These are phyloP conservation scores for Babyrousa celebensis DNA, from an alignment of 2,797 vertebrate genomes.

Conservation along the genomic window DNA sequence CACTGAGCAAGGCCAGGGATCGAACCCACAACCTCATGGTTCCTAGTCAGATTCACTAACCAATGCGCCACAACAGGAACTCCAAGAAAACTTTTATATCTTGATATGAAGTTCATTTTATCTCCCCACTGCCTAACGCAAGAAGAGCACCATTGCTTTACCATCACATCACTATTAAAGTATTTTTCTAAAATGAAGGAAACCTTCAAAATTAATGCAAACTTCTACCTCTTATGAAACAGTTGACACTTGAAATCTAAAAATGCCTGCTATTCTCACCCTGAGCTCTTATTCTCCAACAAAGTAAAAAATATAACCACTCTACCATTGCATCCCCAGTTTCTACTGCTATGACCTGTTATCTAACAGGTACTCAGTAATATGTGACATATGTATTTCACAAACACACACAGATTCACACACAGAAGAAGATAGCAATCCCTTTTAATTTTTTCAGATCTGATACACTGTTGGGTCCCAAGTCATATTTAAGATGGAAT, in stretches of 20 bases:
- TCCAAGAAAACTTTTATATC: background rate
- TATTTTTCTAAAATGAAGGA: constrained; percentile 49
- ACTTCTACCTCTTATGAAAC: constrained; percentile 41
- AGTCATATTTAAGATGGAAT: background rate
- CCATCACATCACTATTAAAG: background rate
- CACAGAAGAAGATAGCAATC: background rate
- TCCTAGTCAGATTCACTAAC: no score
- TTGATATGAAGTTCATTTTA: background rate
- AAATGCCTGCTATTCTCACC: constrained; percentile 41
- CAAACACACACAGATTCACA: background rate
- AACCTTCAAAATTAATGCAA: constrained; percentile 58
- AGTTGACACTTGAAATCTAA: constrained; percentile 35
- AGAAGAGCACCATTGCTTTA: background rate
- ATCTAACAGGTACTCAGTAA: background rate
- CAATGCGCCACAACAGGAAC: no score
- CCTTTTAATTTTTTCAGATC: background rate
- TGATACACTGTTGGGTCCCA: background rate
- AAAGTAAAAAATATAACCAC: constrained; percentile 45
- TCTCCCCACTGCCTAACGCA: background rate
- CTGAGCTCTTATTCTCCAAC: background rate
- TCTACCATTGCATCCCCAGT: background rate
- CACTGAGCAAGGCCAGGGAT: no score
- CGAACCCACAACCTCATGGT: no score
- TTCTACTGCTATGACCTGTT: background rate
- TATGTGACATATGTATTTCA: background rate